Percentiles rank a stretch among this genome's conserved stretches.
Evolutionary conservation across 2,888 invertebrate genomes (phyloP).

Genomic region (Monopis laevigella): DNA sequence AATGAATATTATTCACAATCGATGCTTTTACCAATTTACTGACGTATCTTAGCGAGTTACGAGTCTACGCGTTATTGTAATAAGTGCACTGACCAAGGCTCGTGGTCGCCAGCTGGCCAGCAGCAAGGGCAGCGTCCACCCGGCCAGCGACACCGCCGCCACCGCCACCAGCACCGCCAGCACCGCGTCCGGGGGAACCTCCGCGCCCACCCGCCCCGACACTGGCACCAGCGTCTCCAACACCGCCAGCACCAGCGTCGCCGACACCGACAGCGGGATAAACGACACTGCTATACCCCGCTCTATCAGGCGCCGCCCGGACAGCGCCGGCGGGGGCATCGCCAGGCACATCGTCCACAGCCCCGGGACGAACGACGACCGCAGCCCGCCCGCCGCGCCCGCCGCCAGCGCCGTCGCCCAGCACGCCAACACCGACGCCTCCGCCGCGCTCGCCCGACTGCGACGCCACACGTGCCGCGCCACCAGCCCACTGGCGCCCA

Average conservation of each 20-base stretch:
- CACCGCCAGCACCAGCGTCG: slow-evolving; percentile 72
- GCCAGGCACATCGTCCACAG: slow-evolving; percentile 73
- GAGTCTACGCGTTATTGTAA: too few relatives aligned
- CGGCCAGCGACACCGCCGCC: slow-evolving; percentile 42
- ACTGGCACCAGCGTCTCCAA: slow-evolving; percentile 74
- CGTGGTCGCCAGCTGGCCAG: slow-evolving; percentile 24
- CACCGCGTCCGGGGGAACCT: slow-evolving; percentile 64
- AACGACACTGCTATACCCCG: slow-evolving; percentile 17
- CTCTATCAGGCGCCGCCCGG: slow-evolving; percentile 39
- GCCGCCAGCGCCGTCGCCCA: slow-evolving; percentile 64
- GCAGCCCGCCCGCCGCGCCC: slow-evolving; percentile 65
- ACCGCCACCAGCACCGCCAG: slow-evolving; percentile 82
- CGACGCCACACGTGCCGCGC: slow-evolving; percentile 21
- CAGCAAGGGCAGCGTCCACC: slow-evolving; percentile 41
- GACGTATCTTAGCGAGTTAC: too few relatives aligned
- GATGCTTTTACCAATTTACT: too few relatives aligned
- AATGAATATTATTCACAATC: too few relatives aligned
- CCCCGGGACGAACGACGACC: slow-evolving; percentile 74
- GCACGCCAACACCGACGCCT: slow-evolving; percentile 38
- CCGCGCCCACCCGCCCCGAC: slow-evolving; percentile 50
- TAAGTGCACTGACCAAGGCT: slow-evolving; percentile 22
- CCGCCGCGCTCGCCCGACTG: slow-evolving; percentile 21
- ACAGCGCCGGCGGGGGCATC: slow-evolving; percentile 46
- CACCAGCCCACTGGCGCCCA: slow-evolving; percentile 23
- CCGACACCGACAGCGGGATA: slow-evolving; percentile 50